Evolutionary conservation across 2,113 vertebrate genomes (phyloP).

Genomic region (Ictalurus furcatus): DNA sequence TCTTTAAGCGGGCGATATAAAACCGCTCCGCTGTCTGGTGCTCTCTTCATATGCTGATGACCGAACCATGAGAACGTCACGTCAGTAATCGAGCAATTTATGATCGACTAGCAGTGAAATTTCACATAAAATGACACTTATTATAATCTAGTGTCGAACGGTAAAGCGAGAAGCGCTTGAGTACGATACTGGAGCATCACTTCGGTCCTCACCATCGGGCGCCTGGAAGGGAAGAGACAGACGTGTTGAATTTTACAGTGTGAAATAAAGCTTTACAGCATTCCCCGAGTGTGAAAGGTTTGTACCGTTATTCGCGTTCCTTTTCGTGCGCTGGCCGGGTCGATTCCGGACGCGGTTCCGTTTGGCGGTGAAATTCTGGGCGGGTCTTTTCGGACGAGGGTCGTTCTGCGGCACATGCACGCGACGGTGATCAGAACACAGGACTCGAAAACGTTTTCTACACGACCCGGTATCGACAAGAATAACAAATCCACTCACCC

Average conservation of each 20-base stretch:
- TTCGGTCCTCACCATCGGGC: constrained; percentile 22
- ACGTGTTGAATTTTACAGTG: not conserved
- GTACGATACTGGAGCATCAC: not conserved
- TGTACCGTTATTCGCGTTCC: constrained; percentile 42
- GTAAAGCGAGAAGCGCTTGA: not conserved
- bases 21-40: not conserved
- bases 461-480: not conserved
- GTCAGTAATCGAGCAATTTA: not conserved
- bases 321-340: constrained; percentile 41
- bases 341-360: constrained; percentile 38
- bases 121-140: not conserved
- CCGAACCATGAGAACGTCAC: not conserved
- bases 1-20: not conserved
- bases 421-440: not conserved
- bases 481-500: constrained; percentile 50
- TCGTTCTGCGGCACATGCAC: constrained; percentile 2
- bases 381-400: constrained; percentile 51
- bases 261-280: not conserved
- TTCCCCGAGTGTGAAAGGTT: not conserved
- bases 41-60: not conserved
- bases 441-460: not conserved
- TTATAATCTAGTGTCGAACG: not conserved
- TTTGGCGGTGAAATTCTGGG: constrained; percentile 22
- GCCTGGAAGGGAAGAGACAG: constrained; percentile 40
- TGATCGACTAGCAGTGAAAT: not conserved